Percentiles rank a stretch among this genome's conserved stretches.
Conservation (phyloP, 2,888 invertebrate species). For the Yponomeuta evonymella region DNA sequence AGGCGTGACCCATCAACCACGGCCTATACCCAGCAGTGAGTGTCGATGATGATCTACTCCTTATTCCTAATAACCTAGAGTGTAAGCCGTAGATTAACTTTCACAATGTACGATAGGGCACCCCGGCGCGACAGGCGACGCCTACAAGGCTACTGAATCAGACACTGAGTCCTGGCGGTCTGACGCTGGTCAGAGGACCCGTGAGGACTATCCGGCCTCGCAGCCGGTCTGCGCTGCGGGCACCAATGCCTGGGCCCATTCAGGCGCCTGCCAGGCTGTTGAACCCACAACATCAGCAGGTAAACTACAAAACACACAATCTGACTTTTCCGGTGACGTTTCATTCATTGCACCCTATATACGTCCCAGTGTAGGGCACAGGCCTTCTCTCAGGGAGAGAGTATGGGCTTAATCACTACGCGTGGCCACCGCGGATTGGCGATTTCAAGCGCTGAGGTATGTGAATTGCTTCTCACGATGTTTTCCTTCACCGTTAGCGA, state of each 20-base stretch:
- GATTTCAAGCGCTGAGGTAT: too few relatives aligned
- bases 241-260: conserved; percentile 6
- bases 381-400: too few relatives aligned
- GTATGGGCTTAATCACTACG: too few relatives aligned
- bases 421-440: too few relatives aligned
- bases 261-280: conserved; percentile 11
- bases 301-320: neutral
- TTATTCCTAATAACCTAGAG: too few relatives aligned
- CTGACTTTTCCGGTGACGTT: neutral
- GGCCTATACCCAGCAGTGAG: too few relatives aligned
- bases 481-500: too few relatives aligned
- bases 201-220: conserved; percentile 17
- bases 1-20: too few relatives aligned
- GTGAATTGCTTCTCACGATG: too few relatives aligned
- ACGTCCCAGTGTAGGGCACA: too few relatives aligned
- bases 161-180: conserved; percentile 35
- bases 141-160: conserved; percentile 53
- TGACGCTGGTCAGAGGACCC: conserved; percentile 23
- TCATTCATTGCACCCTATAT: too few relatives aligned
- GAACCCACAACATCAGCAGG: conserved; percentile 16
- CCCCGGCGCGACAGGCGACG: conserved; percentile 40
- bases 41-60: too few relatives aligned
- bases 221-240: conserved; percentile 6
- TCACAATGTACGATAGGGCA: conserved; percentile 34
- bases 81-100: neutral